Conservation (phyloP, 2,888 invertebrate species). For the Venusia cambrica region DNA sequence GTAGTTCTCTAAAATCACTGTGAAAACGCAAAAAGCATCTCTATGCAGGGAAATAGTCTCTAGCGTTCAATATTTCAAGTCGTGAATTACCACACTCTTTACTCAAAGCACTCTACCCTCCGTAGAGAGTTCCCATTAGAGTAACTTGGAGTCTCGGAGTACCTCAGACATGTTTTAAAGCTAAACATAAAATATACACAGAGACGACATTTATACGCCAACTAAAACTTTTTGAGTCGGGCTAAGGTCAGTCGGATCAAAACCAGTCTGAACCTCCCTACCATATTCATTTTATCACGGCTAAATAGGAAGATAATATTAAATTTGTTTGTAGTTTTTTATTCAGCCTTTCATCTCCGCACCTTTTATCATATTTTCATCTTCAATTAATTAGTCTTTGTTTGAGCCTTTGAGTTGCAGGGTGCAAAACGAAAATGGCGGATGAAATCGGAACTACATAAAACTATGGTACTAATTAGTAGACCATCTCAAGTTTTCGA, state of each 20-base stretch:
- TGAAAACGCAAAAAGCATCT: constrained; percentile 15
- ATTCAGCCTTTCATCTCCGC: too few species aligned
- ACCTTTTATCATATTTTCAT: too few species aligned
- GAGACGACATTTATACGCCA: constrained; percentile 97
- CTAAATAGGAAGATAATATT: too few species aligned
- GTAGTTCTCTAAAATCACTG: constrained; percentile 4
- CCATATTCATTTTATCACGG: constrained; percentile 89
- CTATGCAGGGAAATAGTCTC: constrained; percentile 21
- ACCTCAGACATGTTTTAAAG: constrained; percentile 28
- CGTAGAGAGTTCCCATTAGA: constrained; percentile 26
- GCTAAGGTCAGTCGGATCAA: constrained; percentile 74
- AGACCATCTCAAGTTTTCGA: too few species aligned
- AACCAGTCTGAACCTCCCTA: not conserved
- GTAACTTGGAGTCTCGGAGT: constrained; percentile 23
- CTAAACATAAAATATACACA: constrained; percentile 82
- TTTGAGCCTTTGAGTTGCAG: too few species aligned
- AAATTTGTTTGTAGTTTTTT: too few species aligned
- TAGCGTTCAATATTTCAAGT: constrained; percentile 31
- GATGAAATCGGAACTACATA: too few species aligned
- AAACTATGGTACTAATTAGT: too few species aligned
- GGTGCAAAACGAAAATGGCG: too few species aligned
- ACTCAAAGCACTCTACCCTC: constrained; percentile 28
- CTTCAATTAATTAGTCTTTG: too few species aligned
- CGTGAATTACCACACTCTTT: constrained; percentile 28
- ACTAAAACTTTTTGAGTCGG: constrained; percentile 95